Evolutionary conservation across 1,140 invertebrate species (phyloP), one percentile per base, ranked within the genome.

Genomic region (Drosophila eugracilis): DNA sequence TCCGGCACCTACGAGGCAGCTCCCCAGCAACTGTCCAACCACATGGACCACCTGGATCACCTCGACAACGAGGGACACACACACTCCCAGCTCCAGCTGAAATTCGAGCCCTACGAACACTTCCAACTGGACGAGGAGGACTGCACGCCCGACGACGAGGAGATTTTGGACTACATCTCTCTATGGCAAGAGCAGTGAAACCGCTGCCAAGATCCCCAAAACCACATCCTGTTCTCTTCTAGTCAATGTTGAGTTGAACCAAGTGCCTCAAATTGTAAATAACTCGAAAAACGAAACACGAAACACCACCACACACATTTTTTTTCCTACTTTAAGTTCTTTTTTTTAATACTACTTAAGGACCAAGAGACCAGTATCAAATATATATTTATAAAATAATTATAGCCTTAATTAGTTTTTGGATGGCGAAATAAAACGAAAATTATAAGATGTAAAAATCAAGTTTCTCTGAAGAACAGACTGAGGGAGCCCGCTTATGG

Each of bases 121-220:
- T 96, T 96, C 76, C 95, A 96, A n/a, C 28, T 86, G 60, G 81
- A 86, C 41, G 81, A 86, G 57, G 83, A 86, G 70, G 83, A 96
- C 1, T 95, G 97, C 93, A 97, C 95, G 83, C 95, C 96, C 4
- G 97, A 97, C 90, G 97, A 98, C 91, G 97, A 98, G 91, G 97
- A 98, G 79, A 93, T 98, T 0, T 93, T 98, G 15, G 97, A 98
- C 86, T 96, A 96, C 66, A 96, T 97, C 77, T 95, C 95, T 10
- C 96, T 95, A 94, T 98, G 96, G 96, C 96, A 97, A 92, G 94
- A 94, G 81, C 93, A 94, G 89, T 94, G 92, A 93, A 62, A 10
- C 41, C 6, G 7, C 6, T 14, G 1, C 14, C 9, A 7, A 4
- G 14, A 15, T 14, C 21, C 9, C 1, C 14, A 39, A 32, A 32